Base-by-base conservation (phyloP, 2,888 invertebrate genomes). In the Ceratothoa steindachneri region DNA sequence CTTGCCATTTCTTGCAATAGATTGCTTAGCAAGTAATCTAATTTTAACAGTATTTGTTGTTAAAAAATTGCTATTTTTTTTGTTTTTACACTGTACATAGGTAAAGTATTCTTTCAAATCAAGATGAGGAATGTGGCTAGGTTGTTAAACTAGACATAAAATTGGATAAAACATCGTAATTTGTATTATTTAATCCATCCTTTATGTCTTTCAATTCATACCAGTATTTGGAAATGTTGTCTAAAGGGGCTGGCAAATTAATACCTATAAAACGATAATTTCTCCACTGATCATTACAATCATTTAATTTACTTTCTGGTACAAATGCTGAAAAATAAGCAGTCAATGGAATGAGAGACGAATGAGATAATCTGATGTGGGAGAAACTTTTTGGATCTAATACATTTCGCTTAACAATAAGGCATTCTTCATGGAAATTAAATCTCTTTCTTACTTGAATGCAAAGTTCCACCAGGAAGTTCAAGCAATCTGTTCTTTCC, bases 401-500 rank as follows among this genome's bases (percentile, higher is more conserved):
- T 28, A 60, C 55, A 30, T 53, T 60, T 29, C 53, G 30, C 22
- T 70, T 70, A 19, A 60, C 52, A 70, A 70, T 70, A 19, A 70
- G 12, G 12, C 60, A 15, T 19, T 70, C 60, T 19, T 75, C 69
- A n/a, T 71, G 51, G 19, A 72, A 52, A n/a, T 67, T 22, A 64
- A 68, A 72, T 60, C 65, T 67, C 24, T 64, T 69, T 30, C 52
- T 71, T 9, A 67, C 31, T 4, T 74, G 67, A 2, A 7, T 27
- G 66, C 55, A 68, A 2, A 74, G 71, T 71, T 71, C 71, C 0
- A 74, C 68, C 15, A 71, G 22, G 7, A 66, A 65, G 4, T 30
- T 52, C 70, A 70, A 24, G 28, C 70, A 70, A 29, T 70, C 60
- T 2, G 53, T 70, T 55, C 3, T 65, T 19, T 53, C 2, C 53